Base-by-base conservation (phyloP, 2,888 invertebrate species). In the Oxycera nigricornis region DNA sequence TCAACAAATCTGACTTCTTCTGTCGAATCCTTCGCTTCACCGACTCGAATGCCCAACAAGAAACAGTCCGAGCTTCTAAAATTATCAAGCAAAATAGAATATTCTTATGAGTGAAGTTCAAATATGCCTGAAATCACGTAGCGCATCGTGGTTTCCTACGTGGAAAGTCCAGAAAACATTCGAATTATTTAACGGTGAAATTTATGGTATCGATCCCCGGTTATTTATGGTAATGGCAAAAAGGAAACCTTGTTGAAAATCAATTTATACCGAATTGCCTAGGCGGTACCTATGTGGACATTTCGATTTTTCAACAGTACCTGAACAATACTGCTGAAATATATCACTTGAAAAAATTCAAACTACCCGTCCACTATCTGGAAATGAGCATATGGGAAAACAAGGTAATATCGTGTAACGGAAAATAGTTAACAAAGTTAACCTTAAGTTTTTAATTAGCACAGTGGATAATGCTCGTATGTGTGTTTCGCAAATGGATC, bases 171-270 rank as follows among this genome's bases (percentile, higher is more conserved):
- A 14, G 46, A 22, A 28, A 68, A 30, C 50, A 50, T 68, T 50
- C 46, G 50, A 50, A 68, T 68, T 46, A 50, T 68, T 50, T 50
- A 50, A 50, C 50, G 14, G 28, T 26, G 22, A 28, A 50, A 68
- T 68, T 68, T 68, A 68, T 68, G 50, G 52, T 50, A 46, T 68
- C 30, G 50, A 50, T 68, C 52, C 52, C 68, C 30, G 46, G 68
- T 68, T 24, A 68, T 68, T 68, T 68, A 68, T 68, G 68, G 46
- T 68, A 68, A 68, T 50, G 50, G 28, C 52, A 17, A 2, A 17
- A 39, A 35, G 28, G 17, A 52, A 62, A 68, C 46, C 41, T 28
- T 39, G 50, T 68, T 68, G 50, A 68, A 68, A 68, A 68, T 68
- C 68, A 68, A 68, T 68, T 68, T 68, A 11, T 41, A 24, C 41